Evolutionary conservation across 2,797 vertebrate genomes (phyloP).

Genomic region (Sebastes alutus): DNA sequence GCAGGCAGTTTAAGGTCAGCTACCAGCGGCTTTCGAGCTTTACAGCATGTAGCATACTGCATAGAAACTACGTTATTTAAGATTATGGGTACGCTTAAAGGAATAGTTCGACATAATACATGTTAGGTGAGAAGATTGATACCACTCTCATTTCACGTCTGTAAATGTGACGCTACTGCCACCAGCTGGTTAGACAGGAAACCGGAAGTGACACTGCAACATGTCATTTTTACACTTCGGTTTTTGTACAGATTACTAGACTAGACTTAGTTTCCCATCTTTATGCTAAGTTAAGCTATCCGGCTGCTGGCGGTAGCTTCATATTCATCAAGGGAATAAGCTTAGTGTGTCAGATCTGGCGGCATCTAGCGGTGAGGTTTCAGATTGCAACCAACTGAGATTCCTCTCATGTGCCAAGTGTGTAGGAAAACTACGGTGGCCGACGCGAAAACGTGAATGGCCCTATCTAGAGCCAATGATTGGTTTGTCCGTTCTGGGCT

Average conservation of each 20-base stretch:
- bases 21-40: not conserved
- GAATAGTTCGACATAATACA: not conserved
- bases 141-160: not conserved
- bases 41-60: not conserved
- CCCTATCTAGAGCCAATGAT: too few relatives aligned
- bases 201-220: not conserved
- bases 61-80: not conserved
- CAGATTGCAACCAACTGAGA: not conserved
- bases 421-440: not conserved
- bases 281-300: not conserved
- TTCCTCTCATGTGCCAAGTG: not conserved
- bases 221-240: not conserved
- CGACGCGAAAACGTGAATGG: too few relatives aligned
- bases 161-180: not conserved
- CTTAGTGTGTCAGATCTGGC: not conserved
- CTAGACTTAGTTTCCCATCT: not conserved
- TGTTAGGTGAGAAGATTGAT: not conserved
- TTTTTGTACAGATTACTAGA: not conserved
- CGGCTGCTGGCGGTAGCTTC: not conserved
- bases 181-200: not conserved
- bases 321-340: not conserved
- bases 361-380: not conserved
- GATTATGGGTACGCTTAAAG: not conserved
- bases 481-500: too few relatives aligned
- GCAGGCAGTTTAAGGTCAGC: constrained; percentile 16